Evolutionary conservation across 2,797 vertebrate genomes (phyloP), one percentile per base, ranked within the genome.

Genomic region (Poeciliopsis paucimaculata): DNA sequence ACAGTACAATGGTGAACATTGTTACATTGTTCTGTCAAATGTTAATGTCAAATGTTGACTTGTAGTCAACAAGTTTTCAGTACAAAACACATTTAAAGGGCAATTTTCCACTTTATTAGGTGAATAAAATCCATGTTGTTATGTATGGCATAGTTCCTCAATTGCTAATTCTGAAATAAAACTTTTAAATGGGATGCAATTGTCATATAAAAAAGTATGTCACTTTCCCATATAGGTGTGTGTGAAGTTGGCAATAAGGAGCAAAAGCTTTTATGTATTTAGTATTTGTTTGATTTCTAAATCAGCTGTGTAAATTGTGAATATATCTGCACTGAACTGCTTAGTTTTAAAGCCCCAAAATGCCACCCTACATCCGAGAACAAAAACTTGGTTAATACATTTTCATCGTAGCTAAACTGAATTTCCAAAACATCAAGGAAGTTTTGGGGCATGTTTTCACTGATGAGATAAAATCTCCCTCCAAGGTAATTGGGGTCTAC

Each of bases 401-500:
- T 51, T 73, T 51, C 12, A 18, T 36, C 0, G 2, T 43, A 47
- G 16, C 64, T 43, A 51, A 43, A 68, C 10, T 28, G 9, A 11
- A 31, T 43, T 47, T n/a, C 12, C 16, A 28, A 34, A 66, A 15
- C 39, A 45, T 34, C 36, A 53, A 41, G n/a, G 23, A n/a, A 10
- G 60, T 36, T 66, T 18, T 46, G 47, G n/a, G 51, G 36, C 39
- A 75, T 51, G 51, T 41, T 55, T 39, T 66, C 41, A 76, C 20
- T 41, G 73, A 72, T 64, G 6, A 73, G 34, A 82, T 76, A 8
- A 82, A 84, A 84, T 83, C 36, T 78, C 39, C 76, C 60, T 78
- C 70, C 15, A 10, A 72, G 75, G 79, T 87, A 86, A 86, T 82
- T 84, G 75, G 82, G 77, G 55, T 83, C 55, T 84, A 57, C 34